Evolutionary conservation across 2,888 invertebrate species (phyloP), one percentile per base, ranked within the genome.

Genomic region (Pterobdella sp.): DNA sequence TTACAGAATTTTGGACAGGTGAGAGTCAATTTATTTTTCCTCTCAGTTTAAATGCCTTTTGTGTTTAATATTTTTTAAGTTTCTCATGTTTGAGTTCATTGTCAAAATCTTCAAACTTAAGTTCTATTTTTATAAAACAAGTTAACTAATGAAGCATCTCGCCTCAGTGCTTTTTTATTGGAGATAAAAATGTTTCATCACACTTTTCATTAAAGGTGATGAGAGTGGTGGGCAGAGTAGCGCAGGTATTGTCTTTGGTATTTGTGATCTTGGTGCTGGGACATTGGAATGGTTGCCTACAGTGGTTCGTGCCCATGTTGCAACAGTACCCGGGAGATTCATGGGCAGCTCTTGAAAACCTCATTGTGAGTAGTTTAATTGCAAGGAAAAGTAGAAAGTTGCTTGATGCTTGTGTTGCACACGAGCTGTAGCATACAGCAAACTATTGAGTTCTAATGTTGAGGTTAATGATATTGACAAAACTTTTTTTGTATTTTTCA

Each of bases 231-330:
- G 52, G 71, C 32, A 52, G 71, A 31, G 34, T 71, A 31, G 56
- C 56, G 34, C 71, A 71, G 22, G 63, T 71, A 10, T 49, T 71
- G 63, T 31, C 56, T 71, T 36, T 71, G 63, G 71, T 71, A 34
- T 71, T 71, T 36, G 36, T 71, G 14, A 71, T 71, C 4, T 63
- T 71, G 35, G 32, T 71, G 37, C 63, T 71, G 10, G 71, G 71
- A 0, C 71, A 71, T 63, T 71, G 71, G 71, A 71, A 71, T 63
- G 71, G 71, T n/a, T 71, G 71, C 36, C 63, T 71, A 32, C 71
- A 71, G 63, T 71, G 71, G 71, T 71, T 71, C 32, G 71, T 71
- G 18, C 71, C 71, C 22, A 71, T 71, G 71, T 36, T 71, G 26
- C 71, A 71, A 29, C 71, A 71, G 35, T 71, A 71, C 36, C 71